These are phyloP conservation scores for Syrista parreyssii DNA, from an alignment of 2,888 invertebrate species.

Conservation along the genomic window DNA sequence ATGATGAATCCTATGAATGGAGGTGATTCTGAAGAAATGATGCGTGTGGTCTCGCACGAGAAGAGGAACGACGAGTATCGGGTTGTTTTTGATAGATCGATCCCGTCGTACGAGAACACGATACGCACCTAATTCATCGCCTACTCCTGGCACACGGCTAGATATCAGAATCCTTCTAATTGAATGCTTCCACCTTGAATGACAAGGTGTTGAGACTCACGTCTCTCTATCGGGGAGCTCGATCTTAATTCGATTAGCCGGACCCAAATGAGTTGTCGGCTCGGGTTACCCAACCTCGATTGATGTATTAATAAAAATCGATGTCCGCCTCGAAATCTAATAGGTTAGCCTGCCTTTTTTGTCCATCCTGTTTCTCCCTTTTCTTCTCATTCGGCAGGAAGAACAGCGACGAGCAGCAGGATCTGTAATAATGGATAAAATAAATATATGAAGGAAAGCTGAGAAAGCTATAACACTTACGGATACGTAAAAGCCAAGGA, in stretches of 20 bases:
- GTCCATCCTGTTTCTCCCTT: neutral
- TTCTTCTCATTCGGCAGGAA: conserved; percentile 14
- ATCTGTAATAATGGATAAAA: neutral
- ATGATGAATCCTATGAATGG: neutral
- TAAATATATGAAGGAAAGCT: neutral
- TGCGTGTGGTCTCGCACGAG: neutral
- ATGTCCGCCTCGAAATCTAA: conserved; percentile 19
- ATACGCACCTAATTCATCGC: conserved; percentile 4
- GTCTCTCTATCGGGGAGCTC: conserved; percentile 35
- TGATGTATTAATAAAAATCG: conserved; percentile 8
- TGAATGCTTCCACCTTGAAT: conserved; percentile 31
- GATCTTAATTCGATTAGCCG: conserved; percentile 43
- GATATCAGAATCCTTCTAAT: conserved; percentile 25
- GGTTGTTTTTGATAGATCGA: conserved; percentile 12
- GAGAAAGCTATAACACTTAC: neutral
- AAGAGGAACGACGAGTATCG: neutral
- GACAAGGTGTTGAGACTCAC: conserved; percentile 39
- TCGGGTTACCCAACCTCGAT: conserved; percentile 15
- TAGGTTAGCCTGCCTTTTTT: neutral
- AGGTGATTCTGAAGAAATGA: neutral
- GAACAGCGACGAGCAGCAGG: neutral
- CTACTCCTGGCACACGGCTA: neutral
- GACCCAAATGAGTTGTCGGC: conserved; percentile 15
- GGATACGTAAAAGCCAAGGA: neutral
- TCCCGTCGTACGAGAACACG: conserved; percentile 12